Base-by-base conservation (phyloP, 2,797 vertebrate species). In the Linurgus olivaceus region DNA sequence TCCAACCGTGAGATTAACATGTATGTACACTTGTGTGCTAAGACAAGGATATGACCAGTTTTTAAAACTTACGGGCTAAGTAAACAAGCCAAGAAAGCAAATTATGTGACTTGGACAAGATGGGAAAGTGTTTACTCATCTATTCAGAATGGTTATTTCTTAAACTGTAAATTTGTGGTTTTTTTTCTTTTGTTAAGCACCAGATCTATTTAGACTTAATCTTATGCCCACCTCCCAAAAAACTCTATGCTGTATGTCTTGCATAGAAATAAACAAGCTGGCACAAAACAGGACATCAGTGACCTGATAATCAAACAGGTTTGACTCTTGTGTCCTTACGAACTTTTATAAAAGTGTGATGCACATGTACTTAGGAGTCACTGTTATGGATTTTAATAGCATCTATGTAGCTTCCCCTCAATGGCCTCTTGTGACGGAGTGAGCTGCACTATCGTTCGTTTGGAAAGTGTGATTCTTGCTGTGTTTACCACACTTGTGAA, bases 401-500 rank as follows among this genome's bases (percentile, higher is more conserved):
- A 98, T 98, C 97, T 98, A 97, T 98, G 97, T 98, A 97, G 98
- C 98, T 98, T 98, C 97, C 97, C 98, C 98, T 98, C 98, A 97
- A 97, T 98, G 98, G 98, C 98, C 98, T 98, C 98, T 97, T 97
- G 98, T 98, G 96, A 98, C 97, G 55, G 95, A 98, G 96, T 97
- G 97, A 98, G 97, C 97, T 97, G 98, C 97, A 98, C 97, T 98
- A 98, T 97, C 95, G 97, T 98, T 98, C 98, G 98, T 98, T 98
- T 98, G 98, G 97, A 96, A 97, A 98, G 98, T 98, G 98, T 99
- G 98, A 98, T 97, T 98, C 98, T 97, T 98, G 98, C 98, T 98
- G 98, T 98, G 98, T 97, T 97, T 97, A 98, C 98, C 98, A 98
- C 98, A 98, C 98, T 98, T 97, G 98, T 98, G 98, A 98, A 98